Base-by-base conservation (phyloP, 2,797 vertebrate species). In the Masticophis lateralis region DNA sequence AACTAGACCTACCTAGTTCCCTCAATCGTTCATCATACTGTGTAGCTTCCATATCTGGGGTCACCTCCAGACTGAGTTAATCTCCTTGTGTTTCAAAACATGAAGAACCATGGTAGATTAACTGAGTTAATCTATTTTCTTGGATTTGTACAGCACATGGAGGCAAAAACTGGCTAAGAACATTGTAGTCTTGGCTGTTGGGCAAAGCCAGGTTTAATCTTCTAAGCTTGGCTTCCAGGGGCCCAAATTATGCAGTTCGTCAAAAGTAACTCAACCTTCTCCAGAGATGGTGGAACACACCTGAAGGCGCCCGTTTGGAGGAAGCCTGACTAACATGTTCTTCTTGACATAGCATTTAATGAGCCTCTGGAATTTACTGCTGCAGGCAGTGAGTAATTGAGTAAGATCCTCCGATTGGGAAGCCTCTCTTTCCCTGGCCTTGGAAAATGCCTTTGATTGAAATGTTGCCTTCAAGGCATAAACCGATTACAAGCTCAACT, bases 361-460 rank as follows among this genome's bases (percentile, higher is more conserved):
- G 93, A 93, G 0, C 92, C 87, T 89, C 86, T 95, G 96, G 96
- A 96, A 97, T 97, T 96, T 95, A 88, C 95, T 94, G 95, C 96
- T 96, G 94, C 92, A 93, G 95, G 95, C 96, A 94, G 59, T 10
- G 61, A 96, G 94, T n/a, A 95, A 10, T 87, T 95, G 91, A 60
- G 25, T 63, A 43, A 95, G 90, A 97, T 96, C 88, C 92, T 94
- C 94, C 63, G 96, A 94, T 94, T 83, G 91, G 60, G 96, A 94
- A 96, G 96, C 95, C 95, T 95, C 92, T 93, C 87, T 93, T 93
- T 92, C 93, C 95, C 95, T 14, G 86, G 88, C 60, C 60, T 60
- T 59, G 37, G 95, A 95, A 89, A 89, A 93, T 95, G 86, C 63
- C 95, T 91, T 96, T 96, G 74, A 96, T 96, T 95, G 87, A 91